A percentile compares a stretch with the other conserved stretches of the same genome.
Conservation (phyloP, 2,113 vertebrate genomes). For the Sturnus vulgaris region DNA sequence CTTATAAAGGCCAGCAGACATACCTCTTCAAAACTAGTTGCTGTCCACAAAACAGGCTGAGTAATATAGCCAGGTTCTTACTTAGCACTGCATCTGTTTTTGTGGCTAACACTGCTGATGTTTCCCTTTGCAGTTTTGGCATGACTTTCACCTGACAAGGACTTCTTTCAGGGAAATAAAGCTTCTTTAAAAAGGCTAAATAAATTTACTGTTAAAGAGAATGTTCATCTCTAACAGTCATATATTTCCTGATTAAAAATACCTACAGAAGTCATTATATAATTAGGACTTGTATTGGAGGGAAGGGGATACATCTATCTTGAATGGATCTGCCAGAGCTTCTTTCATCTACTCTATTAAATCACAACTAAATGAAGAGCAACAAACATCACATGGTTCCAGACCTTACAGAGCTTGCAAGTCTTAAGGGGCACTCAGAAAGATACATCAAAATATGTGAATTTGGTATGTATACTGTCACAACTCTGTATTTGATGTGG, state of each 20-base stretch:
- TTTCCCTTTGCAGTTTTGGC: not conserved
- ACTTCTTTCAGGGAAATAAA: not conserved
- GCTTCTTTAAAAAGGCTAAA: not conserved
- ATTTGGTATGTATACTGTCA: not conserved
- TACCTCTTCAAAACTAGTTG: not conserved
- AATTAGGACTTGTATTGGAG: not conserved
- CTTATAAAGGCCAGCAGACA: not conserved
- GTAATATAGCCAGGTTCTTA: not conserved
- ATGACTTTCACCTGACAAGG: not conserved
- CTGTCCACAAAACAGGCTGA: not conserved
- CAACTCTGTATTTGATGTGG: not conserved
- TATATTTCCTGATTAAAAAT: not conserved
- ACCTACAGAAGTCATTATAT: not conserved
- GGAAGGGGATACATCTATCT: rapidly evolving
- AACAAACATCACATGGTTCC: not conserved
- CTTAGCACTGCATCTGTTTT: not conserved
- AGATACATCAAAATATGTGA: not conserved
- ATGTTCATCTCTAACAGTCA: not conserved
- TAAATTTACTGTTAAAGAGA: not conserved
- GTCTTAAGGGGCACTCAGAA: not conserved
- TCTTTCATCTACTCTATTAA: not conserved
- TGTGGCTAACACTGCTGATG: not conserved
- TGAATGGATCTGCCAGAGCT: not conserved
- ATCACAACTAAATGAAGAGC: not conserved
- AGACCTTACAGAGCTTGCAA: not conserved